Base-by-base conservation (phyloP, 2,797 vertebrate species). In the Anguilla marmorata region DNA sequence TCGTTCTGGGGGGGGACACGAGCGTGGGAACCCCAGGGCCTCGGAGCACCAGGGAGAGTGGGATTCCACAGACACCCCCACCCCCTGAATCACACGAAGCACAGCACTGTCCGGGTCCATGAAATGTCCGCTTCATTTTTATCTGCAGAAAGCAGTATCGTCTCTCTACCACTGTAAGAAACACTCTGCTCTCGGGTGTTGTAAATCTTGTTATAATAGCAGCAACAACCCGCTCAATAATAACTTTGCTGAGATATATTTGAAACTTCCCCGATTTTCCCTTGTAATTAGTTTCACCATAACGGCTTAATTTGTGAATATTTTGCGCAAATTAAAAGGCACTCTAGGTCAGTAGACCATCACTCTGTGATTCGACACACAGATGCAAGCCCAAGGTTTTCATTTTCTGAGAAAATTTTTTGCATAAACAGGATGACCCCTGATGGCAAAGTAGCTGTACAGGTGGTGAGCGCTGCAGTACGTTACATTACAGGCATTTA, bases 21-120 rank as follows among this genome's bases (percentile, higher is more conserved):
- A 84, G 88, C 88, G 89, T 91, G 90, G 90, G 90, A 91, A 91
- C 85, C 69, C 85, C 14, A 80, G 12, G 37, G 56, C 14, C 85
- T 69, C 41, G 16, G 52, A 19, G 14, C 0, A 16, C 33, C 12
- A 21, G 74, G 41, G 33, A 21, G 74, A 41, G 69, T 45, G 45
- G 66, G 87, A 58, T 85, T 76, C 66, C 66, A 80, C 37, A 80
- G 76, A 45, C 16, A 37, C 74, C 74, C 33, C 33, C 74, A 19
- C 33, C 30, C 69, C 30, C 30, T 16, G n/a, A 27, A 11, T 8
- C 60, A 63, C 11, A 0, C 60, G n/a, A n/a, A n/a, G 60, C 24
- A n/a, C 24, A 63, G 60, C 1, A 24, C 6, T 11, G 66, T 72
- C 33, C 14, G 41, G 33, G n/a, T 72, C n/a, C 37, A 56, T 33